These are phyloP conservation scores for Clamator glandarius DNA, from an alignment of 2,797 vertebrate genomes.

Conservation along the genomic window DNA sequence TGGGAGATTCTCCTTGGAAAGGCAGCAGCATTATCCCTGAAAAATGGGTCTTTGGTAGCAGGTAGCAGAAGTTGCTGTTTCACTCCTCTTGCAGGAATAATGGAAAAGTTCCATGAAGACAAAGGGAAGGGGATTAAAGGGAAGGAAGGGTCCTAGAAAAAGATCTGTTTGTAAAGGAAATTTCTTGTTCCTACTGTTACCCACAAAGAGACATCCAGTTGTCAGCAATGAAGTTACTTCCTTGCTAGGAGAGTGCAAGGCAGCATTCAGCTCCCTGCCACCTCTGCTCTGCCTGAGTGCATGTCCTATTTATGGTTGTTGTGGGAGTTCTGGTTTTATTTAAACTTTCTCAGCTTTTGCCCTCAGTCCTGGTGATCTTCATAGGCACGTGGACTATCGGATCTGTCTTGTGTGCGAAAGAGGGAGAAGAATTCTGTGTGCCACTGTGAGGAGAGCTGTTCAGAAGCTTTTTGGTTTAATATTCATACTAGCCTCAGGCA, in stretches of 20 bases:
- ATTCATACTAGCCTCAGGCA: neutral
- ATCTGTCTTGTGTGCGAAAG: rapidly evolving
- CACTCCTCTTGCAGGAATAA: neutral
- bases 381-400: neutral
- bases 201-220: rapidly evolving
- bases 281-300: neutral
- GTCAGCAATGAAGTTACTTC: neutral
- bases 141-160: neutral
- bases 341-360: neutral
- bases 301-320: neutral
- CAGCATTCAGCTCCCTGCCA: neutral
- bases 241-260: neutral
- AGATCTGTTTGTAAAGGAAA: neutral
- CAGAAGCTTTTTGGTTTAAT: neutral
- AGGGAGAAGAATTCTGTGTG: neutral
- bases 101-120: neutral
- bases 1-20: neutral
- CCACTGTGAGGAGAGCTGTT: neutral
- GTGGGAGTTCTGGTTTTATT: neutral
- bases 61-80: neutral
- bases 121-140: neutral
- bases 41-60: neutral
- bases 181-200: neutral
- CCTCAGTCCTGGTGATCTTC: neutral
- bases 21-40: neutral